These are phyloP conservation scores for Bradypodion ventrale DNA, from an alignment of 2,797 vertebrate genomes.

Conservation along the genomic window DNA sequence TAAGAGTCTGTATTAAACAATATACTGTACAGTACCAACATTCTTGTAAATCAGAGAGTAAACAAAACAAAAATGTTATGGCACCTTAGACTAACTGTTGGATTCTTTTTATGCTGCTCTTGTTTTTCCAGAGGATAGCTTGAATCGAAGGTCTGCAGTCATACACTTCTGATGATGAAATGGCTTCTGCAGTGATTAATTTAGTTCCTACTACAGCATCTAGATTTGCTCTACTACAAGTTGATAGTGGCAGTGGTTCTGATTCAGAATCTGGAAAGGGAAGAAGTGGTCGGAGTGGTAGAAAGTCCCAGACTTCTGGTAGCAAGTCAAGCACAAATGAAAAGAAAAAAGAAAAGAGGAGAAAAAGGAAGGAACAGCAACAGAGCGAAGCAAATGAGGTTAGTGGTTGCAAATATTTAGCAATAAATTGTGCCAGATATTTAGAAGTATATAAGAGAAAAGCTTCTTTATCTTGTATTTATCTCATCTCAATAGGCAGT, in stretches of 20 bases:
- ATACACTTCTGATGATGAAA: conserved; percentile 53
- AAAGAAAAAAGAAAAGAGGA: conserved; percentile 87
- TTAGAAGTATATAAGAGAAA: too few species aligned
- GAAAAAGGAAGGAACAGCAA: conserved; percentile 92
- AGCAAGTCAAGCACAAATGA: conserved; percentile 78
- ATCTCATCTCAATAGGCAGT: not conserved
- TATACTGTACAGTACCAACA: not conserved
- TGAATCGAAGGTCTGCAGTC: conserved; percentile 8
- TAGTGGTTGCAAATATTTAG: conserved; percentile 29
- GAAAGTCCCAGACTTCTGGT: conserved; percentile 76
- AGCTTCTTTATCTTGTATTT: too few species aligned
- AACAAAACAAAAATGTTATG: too few species aligned
- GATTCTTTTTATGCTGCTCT: conserved; percentile 13
- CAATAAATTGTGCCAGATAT: not conserved
- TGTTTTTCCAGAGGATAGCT: conserved; percentile 28
- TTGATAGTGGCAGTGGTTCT: conserved; percentile 88
- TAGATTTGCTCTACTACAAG: conserved; percentile 91
- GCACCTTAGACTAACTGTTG: too few species aligned
- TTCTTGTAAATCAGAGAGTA: too few species aligned
- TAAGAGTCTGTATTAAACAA: not conserved
- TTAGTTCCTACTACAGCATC: conserved; percentile 90
- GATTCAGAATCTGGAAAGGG: conserved; percentile 85
- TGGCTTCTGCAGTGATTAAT: conserved; percentile 87
- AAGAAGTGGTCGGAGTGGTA: conserved; percentile 74
- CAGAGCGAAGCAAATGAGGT: conserved; percentile 93